phyloP scores from a whole-genome alignment of 1,140 invertebrate genomes.

The Chymomyza costata region DNA sequence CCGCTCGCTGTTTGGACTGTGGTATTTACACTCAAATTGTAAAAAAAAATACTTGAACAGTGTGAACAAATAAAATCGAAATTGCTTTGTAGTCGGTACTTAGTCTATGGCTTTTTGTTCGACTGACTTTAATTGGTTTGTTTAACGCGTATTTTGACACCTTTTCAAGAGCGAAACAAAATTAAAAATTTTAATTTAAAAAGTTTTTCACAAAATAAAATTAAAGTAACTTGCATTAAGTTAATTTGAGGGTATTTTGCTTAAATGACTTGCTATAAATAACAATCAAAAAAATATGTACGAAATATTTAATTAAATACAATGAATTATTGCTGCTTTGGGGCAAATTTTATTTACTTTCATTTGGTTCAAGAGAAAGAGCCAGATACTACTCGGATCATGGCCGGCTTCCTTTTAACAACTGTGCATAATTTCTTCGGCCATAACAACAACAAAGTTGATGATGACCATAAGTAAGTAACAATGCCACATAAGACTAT shows the following conservation, averaged over 20 bases:
- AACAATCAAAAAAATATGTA: conserved; percentile 12
- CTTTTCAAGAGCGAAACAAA: too few relatives aligned
- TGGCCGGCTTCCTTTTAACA: too few relatives aligned
- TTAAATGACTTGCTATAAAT: conserved; percentile 34
- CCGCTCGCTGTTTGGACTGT: conserved; percentile 4
- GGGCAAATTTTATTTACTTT: conserved; percentile 28
- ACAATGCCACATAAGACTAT: conserved; percentile 31
- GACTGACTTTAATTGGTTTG: conserved; percentile 57
- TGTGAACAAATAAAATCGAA: conserved; percentile 17
- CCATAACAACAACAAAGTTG: conserved; percentile 9
- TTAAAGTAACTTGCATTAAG: too few relatives aligned
- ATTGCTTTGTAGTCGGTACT: conserved; percentile 4
- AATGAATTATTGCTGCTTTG: conserved; percentile 39
- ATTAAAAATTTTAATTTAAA: too few relatives aligned
- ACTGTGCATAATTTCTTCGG: not conserved
- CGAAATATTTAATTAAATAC: conserved; percentile 39
- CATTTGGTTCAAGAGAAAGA: conserved; percentile 41
- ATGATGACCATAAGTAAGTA: conserved; percentile 13
- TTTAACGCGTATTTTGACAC: conserved; percentile 36
- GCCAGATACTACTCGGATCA: conserved; percentile 18
- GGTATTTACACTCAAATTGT: not conserved
- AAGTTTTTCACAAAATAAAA: too few relatives aligned
- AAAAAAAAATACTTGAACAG: not conserved
- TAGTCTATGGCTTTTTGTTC: conserved; percentile 30
- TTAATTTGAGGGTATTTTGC: too few relatives aligned